A percentile compares a stretch with the other conserved stretches of the same genome.
Conservation (phyloP, 1,140 invertebrate species). For the Nasonia longicornis region DNA sequence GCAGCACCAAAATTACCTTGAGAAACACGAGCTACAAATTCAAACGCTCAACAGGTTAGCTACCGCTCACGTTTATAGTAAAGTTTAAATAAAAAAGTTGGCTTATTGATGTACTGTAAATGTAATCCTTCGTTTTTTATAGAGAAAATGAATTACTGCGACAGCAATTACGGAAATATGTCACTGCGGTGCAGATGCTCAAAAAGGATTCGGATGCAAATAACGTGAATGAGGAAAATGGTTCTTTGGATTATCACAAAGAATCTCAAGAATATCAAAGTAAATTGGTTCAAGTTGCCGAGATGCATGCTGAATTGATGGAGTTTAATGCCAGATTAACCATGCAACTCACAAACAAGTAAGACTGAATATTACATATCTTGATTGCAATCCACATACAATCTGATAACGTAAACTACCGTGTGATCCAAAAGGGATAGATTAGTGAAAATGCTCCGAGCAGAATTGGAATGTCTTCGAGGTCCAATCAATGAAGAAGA, state of each 20-base stretch:
- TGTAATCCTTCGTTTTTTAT: background rate
- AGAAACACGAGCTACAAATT: slow-evolving; percentile 65
- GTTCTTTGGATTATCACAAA: slow-evolving; percentile 71
- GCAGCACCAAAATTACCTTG: slow-evolving; percentile 66
- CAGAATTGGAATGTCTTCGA: slow-evolving; percentile 78
- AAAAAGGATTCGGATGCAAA: slow-evolving; percentile 72
- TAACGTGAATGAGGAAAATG: slow-evolving; percentile 61
- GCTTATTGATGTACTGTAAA: slow-evolving; percentile 42
- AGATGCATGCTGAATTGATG: slow-evolving; percentile 96
- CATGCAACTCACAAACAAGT: slow-evolving; percentile 63
- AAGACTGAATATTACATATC: slow-evolving; percentile 21
- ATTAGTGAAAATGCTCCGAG: slow-evolving; percentile 74
- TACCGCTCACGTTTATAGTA: background rate
- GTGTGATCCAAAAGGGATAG: slow-evolving; percentile 71
- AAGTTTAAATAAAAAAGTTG: too few species aligned
- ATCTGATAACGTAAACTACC: background rate
- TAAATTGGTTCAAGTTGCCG: slow-evolving; percentile 93
- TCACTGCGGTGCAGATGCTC: slow-evolving; percentile 89
- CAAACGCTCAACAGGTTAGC: slow-evolving; percentile 62
- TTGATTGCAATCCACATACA: background rate
- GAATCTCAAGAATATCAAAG: slow-evolving; percentile 88
- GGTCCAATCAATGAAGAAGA: slow-evolving; percentile 74
- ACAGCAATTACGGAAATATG: slow-evolving; percentile 90
- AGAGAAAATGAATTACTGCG: slow-evolving; percentile 90
- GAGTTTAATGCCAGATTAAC: slow-evolving; percentile 85